phyloP scores from a whole-genome alignment of 2,888 invertebrate species.

The Stegophylla sp. region DNA sequence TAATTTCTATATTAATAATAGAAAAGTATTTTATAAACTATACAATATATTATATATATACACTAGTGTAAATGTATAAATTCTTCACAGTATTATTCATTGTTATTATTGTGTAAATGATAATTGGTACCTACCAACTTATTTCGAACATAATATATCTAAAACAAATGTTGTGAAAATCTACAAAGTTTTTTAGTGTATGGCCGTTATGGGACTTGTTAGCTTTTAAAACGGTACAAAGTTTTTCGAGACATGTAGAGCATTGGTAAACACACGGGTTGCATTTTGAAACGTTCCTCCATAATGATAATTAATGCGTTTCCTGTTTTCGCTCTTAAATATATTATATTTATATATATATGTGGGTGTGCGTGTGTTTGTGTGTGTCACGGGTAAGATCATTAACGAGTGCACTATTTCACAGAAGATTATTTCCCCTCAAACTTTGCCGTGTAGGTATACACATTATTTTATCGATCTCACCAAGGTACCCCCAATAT shows the following conservation, averaged over 20 bases:
- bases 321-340: not conserved
- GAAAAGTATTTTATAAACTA: too few relatives aligned
- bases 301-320: slow-evolving; percentile 46
- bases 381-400: slow-evolving; percentile 31
- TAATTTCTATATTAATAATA: too few relatives aligned
- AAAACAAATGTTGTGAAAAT: slow-evolving; percentile 12
- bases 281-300: not conserved
- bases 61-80: too few relatives aligned
- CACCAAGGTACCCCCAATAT: too few relatives aligned
- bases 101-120: too few relatives aligned
- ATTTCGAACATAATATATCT: too few relatives aligned
- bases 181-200: not conserved
- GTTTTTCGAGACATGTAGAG: slow-evolving; percentile 23
- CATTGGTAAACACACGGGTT: not conserved
- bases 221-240: slow-evolving; percentile 32
- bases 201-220: slow-evolving; percentile 24
- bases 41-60: too few relatives aligned
- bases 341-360: slow-evolving; percentile 19
- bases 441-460: slow-evolving; percentile 12
- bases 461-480: slow-evolving; percentile 9
- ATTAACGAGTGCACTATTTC: slow-evolving; percentile 33
- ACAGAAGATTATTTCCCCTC: slow-evolving; percentile 27
- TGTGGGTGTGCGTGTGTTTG: too few relatives aligned
- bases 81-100: too few relatives aligned
- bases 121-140: too few relatives aligned